Evolutionary conservation across 2,888 invertebrate genomes (phyloP).

Genomic region (Xanthorhoe designata): DNA sequence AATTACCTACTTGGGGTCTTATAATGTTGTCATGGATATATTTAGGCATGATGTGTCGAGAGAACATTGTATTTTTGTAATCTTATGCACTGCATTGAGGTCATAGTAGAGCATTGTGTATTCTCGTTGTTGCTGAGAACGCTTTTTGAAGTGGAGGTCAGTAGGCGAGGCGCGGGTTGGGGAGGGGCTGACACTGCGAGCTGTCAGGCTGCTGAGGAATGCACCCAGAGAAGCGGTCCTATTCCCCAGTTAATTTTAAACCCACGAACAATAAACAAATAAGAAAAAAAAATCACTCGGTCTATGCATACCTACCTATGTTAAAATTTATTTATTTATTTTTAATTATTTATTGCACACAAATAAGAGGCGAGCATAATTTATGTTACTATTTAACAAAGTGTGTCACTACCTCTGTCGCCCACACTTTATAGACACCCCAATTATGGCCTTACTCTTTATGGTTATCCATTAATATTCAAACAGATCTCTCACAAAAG

Average conservation of each 20-base stretch:
- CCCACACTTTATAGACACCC: background rate
- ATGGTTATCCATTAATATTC: too few species aligned
- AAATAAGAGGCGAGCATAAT: too few species aligned
- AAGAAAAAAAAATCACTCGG: background rate
- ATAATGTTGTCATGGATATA: conserved; percentile 41
- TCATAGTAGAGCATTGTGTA: conserved; percentile 60
- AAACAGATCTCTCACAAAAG: too few species aligned
- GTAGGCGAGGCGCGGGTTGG: conserved; percentile 43
- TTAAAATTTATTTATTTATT: too few species aligned
- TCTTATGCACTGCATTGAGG: conserved; percentile 54
- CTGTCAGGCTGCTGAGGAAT: conserved; percentile 33
- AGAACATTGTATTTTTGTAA: conserved; percentile 32
- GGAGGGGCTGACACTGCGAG: conserved; percentile 34
- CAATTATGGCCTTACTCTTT: background rate
- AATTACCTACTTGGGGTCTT: conserved; percentile 16
- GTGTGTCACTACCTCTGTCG: background rate
- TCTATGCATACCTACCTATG: too few species aligned
- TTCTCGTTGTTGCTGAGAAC: conserved; percentile 56
- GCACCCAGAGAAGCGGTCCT: conserved; percentile 9
- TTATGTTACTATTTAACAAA: too few species aligned
- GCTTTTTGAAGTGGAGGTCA: conserved; percentile 62
- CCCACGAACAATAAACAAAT: background rate
- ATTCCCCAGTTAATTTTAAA: conserved; percentile 13
- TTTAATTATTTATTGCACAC: too few species aligned
- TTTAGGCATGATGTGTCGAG: conserved; percentile 43